Base-by-base conservation (phyloP, 2,888 invertebrate genomes). In the Tetramorium bicarinatum region DNA sequence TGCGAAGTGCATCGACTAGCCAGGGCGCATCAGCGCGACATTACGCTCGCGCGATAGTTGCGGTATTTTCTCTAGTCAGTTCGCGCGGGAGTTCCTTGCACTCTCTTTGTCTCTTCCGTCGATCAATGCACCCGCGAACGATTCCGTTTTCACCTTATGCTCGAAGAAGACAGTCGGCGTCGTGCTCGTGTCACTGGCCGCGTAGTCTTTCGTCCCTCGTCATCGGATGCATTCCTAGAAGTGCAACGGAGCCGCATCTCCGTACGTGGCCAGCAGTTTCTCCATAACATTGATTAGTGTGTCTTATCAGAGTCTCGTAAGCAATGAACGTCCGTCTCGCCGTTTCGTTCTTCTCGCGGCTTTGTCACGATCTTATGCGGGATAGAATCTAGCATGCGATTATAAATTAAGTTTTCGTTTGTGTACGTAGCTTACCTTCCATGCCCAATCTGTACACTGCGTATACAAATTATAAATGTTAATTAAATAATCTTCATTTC, bases 1-100 rank as follows among this genome's bases (percentile, higher is more conserved):
- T 15, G 34, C 59, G 9, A 38, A 67, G 71, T 61, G 82, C 83
- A 25, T 86, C 66, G 47, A 83, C 52, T 54, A 77, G 61, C 52
- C 62, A 62, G 49, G 34, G 38, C 25, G 76, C 56, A 84, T 82
- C 82, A 29, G 76, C 66, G 56, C 64, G 67, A 64, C 76, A 71
- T 89, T 83, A 87, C 71, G 80, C 87, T 66, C 49, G 79, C 80
- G 88, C 85, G 91, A 91, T 91, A 90, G 85, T 85, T 80, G 44
- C 71, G 87, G 87, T 88, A 90, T 91, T 90, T 83, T 84, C 82
- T 62, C 81, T 66, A 85, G 74, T 90, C 89, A 90, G 90, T 89
- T 88, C 62, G 71, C 66, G 34, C 34, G 59, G 29, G 34, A 85
- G 90, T 88, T 90, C 85, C 82, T 90, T 89, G 88, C 88, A 90